These are phyloP conservation scores for Rousettus leschenaultii DNA, from an alignment of 2,113 vertebrate genomes.

Conservation along the genomic window DNA sequence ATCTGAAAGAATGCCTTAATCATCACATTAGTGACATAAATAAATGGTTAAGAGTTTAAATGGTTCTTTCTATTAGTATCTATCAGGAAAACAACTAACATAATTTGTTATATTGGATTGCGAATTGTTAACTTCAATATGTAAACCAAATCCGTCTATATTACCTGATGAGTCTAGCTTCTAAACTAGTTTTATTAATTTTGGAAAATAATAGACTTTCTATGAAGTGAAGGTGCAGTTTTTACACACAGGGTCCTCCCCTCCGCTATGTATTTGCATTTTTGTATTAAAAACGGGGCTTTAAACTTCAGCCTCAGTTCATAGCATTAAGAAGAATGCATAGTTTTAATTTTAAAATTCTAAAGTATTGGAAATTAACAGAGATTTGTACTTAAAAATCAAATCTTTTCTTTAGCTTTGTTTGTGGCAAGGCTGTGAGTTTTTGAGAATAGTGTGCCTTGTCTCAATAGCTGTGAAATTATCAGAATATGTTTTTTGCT, in stretches of 20 bases:
- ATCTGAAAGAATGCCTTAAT: constrained; percentile 42
- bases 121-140: background rate
- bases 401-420: constrained; percentile 21
- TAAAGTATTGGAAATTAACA: background rate
- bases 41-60: constrained; percentile 36
- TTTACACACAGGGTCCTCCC: background rate
- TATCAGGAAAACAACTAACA: background rate
- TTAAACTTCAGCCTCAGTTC: background rate
- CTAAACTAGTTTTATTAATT: constrained; percentile 1
- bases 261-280: background rate
- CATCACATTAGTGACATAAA: constrained; percentile 58
- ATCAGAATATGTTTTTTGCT: constrained; percentile 70
- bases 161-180: background rate
- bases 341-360: background rate
- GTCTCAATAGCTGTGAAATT: constrained; percentile 66
- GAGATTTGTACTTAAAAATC: background rate
- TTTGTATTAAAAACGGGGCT: background rate
- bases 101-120: background rate
- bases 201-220: background rate
- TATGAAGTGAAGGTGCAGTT: background rate
- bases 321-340: constrained; percentile 1
- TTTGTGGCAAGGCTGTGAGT: constrained; percentile 56
- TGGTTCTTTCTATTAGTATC: constrained; percentile 10
- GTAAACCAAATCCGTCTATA: background rate
- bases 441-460: constrained; percentile 62